Percentiles rank a stretch among this genome's conserved stretches.
Conservation (phyloP, 2,797 vertebrate species). For the Gadopsis bispinosus region DNA sequence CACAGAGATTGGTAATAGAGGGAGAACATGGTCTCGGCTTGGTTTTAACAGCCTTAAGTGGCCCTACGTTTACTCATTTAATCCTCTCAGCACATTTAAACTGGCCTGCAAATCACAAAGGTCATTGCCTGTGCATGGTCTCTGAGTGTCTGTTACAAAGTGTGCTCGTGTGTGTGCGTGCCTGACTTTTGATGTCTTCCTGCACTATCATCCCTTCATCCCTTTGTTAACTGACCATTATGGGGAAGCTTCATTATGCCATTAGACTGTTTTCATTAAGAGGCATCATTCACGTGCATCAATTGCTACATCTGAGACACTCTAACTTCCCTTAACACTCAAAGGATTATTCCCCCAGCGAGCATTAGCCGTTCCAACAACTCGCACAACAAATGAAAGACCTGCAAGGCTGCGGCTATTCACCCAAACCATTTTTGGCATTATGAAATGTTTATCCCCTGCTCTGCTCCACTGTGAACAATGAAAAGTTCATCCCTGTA, state of each 20-base stretch:
- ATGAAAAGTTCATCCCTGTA: conserved; percentile 47
- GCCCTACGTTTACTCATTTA: conserved; percentile 72
- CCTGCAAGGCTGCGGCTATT: conserved; percentile 40
- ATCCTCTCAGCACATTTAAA: conserved; percentile 80
- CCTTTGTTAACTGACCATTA: conserved; percentile 73
- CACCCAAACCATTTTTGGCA: conserved; percentile 41
- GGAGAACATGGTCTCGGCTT: conserved; percentile 49
- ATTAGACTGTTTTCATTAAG: conserved; percentile 77
- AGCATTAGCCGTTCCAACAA: conserved; percentile 45
- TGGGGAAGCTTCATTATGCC: conserved; percentile 70
- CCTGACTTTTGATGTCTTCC: conserved; percentile 68
- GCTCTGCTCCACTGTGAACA: conserved; percentile 40
- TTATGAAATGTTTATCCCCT: conserved; percentile 63
- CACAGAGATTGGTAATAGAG: conserved; percentile 47
- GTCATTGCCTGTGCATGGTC: conserved; percentile 51
- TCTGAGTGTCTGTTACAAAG: conserved; percentile 34
- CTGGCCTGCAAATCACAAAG: conserved; percentile 69
- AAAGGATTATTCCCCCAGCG: conserved; percentile 59
- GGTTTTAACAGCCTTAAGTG: conserved; percentile 77
- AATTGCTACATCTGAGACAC: conserved; percentile 51
- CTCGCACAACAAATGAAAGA: conserved; percentile 64
- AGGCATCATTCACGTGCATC: conserved; percentile 68
- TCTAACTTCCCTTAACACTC: conserved; percentile 56
- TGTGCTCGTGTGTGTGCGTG: not conserved
- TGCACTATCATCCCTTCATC: conserved; percentile 60